Evolutionary conservation across 2,888 invertebrate species (phyloP).

Genomic region (Trachelus stipa): DNA sequence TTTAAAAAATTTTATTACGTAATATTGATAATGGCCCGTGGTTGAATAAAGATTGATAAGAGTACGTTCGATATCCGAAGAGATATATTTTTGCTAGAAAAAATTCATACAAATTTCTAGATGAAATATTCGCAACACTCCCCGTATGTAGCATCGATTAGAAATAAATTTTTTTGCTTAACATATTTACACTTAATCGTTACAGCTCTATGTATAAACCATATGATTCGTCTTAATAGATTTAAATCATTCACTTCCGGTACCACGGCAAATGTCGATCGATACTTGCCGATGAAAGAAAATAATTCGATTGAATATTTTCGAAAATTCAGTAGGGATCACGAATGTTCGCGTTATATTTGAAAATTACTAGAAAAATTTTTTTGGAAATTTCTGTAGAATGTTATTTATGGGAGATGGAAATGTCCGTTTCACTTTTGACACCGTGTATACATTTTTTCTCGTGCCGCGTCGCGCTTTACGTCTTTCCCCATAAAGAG

Average conservation of each 20-base stretch:
- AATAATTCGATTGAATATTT: no score
- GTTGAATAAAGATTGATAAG: conserved; percentile 23
- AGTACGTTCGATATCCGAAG: conserved; percentile 10
- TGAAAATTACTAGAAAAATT: no score
- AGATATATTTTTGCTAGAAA: not conserved
- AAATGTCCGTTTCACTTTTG: not conserved
- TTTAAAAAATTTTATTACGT: not conserved
- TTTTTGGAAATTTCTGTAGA: no score
- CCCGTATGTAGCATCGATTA: not conserved
- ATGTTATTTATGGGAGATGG: not conserved
- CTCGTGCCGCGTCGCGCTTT: not conserved
- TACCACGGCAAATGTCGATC: not conserved
- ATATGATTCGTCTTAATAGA: not conserved
- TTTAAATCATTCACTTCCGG: not conserved
- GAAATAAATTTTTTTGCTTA: not conserved
- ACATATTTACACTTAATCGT: not conserved
- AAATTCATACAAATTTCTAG: not conserved
- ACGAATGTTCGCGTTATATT: not conserved
- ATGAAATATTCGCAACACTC: not conserved
- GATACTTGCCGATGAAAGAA: not conserved
- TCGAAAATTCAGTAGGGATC: no score
- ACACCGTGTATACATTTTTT: not conserved
- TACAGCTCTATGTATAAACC: not conserved
- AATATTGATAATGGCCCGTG: not conserved
- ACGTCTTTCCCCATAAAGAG: not conserved